Evolutionary conservation across 2,888 invertebrate species (phyloP).

Genomic region (Resseliella maxima): DNA sequence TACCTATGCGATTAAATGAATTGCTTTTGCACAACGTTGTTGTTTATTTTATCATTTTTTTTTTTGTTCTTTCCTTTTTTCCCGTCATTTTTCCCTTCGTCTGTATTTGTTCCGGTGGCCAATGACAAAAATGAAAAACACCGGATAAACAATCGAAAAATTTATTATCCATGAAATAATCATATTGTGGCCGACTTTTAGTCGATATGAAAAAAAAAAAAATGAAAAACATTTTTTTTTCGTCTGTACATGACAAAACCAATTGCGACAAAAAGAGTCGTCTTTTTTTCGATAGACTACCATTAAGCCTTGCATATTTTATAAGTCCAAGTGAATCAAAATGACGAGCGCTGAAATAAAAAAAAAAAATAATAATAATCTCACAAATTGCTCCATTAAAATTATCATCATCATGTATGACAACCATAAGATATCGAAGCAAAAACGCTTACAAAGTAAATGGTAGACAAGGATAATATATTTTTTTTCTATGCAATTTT

Average conservation of each 20-base stretch:
- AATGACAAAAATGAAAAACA: neutral
- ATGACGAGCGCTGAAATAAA: neutral
- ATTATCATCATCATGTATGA: neutral
- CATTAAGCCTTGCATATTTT: slow-evolving; percentile 14
- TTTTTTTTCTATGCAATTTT: too few species aligned
- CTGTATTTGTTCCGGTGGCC: neutral
- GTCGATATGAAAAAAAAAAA: neutral
- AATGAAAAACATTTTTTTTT: neutral
- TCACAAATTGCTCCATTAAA: neutral
- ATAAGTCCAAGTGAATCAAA: slow-evolving; percentile 11
- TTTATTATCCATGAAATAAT: slow-evolving; percentile 50
- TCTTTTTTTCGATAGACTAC: neutral
- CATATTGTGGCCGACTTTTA: slow-evolving; percentile 26
- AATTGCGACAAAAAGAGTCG: neutral
- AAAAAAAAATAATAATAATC: neutral
- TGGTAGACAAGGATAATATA: too few species aligned
- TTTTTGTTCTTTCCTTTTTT: neutral
- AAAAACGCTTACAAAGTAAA: too few species aligned
- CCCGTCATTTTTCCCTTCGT: too few species aligned
- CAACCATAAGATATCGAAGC: neutral
- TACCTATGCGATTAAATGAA: slow-evolving; percentile 31
- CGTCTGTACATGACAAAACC: too few species aligned
- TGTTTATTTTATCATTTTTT: too few species aligned
- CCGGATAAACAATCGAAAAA: slow-evolving; percentile 22
- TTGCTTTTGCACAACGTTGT: neutral